Percentiles rank a stretch among this genome's conserved stretches.
These are phyloP conservation scores for Belgica antarctica DNA, from an alignment of 2,888 invertebrate species.

Conservation along the genomic window DNA sequence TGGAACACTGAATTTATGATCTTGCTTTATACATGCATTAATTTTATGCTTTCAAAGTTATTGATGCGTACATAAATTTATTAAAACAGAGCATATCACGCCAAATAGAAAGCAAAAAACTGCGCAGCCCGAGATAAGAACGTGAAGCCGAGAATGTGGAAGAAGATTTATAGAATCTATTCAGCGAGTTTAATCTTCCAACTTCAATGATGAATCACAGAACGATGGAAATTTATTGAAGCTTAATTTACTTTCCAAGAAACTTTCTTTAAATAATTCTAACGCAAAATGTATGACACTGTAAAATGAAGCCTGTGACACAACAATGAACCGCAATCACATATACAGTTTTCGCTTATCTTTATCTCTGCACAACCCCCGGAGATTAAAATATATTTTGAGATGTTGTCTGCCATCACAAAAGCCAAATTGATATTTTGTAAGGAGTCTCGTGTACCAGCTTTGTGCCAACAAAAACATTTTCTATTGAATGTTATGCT, in stretches of 20 bases:
- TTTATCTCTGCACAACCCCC: slow-evolving; percentile 22
- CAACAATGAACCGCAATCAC: slow-evolving; percentile 38
- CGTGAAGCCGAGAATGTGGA: background rate
- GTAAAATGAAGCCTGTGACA: background rate
- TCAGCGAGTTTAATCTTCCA: background rate
- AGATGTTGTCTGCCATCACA: slow-evolving; percentile 9
- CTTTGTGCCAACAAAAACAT: background rate
- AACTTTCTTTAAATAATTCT: background rate
- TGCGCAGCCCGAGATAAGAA: slow-evolving; percentile 43
- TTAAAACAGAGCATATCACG: slow-evolving; percentile 26
- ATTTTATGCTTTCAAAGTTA: slow-evolving; percentile 42
- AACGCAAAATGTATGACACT: background rate
- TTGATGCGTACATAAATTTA: slow-evolving; percentile 42
- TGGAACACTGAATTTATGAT: slow-evolving; percentile 25
- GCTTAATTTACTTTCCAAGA: background rate
- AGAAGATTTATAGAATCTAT: background rate
- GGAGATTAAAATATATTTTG: slow-evolving; percentile 33
- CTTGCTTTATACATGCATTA: slow-evolving; percentile 39
- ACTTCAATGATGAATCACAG: background rate
- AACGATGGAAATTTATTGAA: background rate
- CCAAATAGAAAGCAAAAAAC: slow-evolving; percentile 31
- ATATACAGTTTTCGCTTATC: slow-evolving; percentile 23
- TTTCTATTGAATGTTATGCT: background rate
- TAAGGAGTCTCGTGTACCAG: background rate
- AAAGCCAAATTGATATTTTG: slow-evolving; percentile 29